Percentiles rank a stretch among this genome's conserved stretches.
Conservation (phyloP, 2,113 vertebrate genomes). For the Vulpes vulpes region DNA sequence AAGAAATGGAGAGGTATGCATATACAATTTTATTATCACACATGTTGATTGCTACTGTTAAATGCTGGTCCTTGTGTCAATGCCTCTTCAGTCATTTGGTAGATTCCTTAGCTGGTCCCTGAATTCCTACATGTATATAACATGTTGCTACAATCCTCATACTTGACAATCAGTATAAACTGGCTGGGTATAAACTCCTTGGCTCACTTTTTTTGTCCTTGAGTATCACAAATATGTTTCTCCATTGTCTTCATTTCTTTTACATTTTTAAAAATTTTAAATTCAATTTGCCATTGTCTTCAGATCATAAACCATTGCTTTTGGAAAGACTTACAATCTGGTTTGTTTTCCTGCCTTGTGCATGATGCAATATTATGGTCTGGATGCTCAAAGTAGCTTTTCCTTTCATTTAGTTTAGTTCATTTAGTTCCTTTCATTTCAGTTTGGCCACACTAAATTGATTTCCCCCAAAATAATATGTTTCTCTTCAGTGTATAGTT, state of each 20-base stretch:
- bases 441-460: background rate
- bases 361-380: background rate
- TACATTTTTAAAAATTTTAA: no score
- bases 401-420: constrained; percentile 11
- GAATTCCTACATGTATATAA: background rate
- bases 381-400: background rate
- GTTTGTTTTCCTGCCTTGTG: background rate
- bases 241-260: background rate
- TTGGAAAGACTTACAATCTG: constrained; percentile 32
- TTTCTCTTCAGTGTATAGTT: background rate
- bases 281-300: background rate
- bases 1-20: background rate
- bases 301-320: background rate
- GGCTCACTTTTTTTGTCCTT: background rate
- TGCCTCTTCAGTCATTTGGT: background rate
- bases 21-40: background rate
- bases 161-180: background rate
- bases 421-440: constrained; percentile 12
- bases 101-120: background rate
- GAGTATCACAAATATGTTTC: background rate
- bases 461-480: background rate
- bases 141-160: background rate
- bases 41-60: background rate
- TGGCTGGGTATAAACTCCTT: background rate
- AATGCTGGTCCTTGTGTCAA: background rate